Percentiles rank a stretch among this genome's conserved stretches.
Evolutionary conservation across 2,113 vertebrate species (phyloP).

Genomic region (Aleadryas rufinucha): DNA sequence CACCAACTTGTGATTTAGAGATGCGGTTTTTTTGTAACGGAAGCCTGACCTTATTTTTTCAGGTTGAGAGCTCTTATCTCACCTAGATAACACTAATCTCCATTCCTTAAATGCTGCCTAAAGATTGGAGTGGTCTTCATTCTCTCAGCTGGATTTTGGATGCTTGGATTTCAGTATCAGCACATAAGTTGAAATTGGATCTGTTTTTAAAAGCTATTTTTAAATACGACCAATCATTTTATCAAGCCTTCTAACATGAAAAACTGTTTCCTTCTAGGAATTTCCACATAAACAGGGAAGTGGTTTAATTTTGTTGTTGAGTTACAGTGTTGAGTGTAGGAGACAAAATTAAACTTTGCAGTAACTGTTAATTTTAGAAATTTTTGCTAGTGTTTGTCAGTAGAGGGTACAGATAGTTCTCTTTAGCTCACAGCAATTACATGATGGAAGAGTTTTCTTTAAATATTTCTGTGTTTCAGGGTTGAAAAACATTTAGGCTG

Average conservation of each 20-base stretch:
- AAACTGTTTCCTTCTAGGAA: slow-evolving; percentile 27
- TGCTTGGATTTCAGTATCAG: not conserved
- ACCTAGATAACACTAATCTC: not conserved
- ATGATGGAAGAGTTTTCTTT: not conserved
- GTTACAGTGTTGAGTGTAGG: not conserved
- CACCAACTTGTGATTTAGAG: not conserved
- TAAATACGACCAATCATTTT: not conserved
- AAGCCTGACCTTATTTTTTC: not conserved
- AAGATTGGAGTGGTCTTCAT: not conserved
- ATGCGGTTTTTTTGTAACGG: not conserved
- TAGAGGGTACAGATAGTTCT: slow-evolving; percentile 55
- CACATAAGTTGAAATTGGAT: not conserved
- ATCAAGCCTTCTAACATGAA: not conserved
- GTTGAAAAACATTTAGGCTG: not conserved
- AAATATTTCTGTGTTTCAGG: not conserved
- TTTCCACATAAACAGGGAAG: not conserved
- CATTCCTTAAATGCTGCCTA: not conserved
- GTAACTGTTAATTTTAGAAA: slow-evolving; percentile 51
- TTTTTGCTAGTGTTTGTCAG: slow-evolving; percentile 45
- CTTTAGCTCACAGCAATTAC: slow-evolving; percentile 18
- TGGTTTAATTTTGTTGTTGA: slow-evolving; percentile 19
- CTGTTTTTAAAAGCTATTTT: not conserved
- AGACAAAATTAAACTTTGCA: slow-evolving; percentile 60
- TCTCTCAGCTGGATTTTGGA: not conserved
- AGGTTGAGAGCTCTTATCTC: not conserved